These are phyloP conservation scores for Dioctria rufipes DNA, from an alignment of 2,888 invertebrate genomes.

Conservation along the genomic window DNA sequence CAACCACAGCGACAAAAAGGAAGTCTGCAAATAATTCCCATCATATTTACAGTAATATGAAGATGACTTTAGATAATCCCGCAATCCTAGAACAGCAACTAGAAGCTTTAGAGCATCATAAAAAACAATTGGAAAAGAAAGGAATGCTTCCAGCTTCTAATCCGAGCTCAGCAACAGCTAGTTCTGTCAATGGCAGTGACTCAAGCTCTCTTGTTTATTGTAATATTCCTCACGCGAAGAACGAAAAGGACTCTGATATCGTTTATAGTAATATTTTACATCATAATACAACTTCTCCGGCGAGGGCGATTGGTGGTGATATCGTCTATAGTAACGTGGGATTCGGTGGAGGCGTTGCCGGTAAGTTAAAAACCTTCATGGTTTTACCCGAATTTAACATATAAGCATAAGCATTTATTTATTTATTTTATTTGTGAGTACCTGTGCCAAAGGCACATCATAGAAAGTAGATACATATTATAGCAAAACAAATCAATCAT, in stretches of 20 bases:
- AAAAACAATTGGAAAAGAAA: slow-evolving; percentile 70
- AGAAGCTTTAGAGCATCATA: slow-evolving; percentile 70
- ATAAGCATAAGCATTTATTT: no score
- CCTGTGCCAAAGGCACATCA: no score
- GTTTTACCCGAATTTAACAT: no score
- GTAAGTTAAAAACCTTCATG: background rate
- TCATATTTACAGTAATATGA: slow-evolving; percentile 61
- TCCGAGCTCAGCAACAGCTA: background rate
- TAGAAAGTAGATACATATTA: no score
- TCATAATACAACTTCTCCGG: slow-evolving; percentile 64
- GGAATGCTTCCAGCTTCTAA: slow-evolving; percentile 62
- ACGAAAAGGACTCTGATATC: slow-evolving; percentile 65
- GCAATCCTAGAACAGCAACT: slow-evolving; percentile 69
- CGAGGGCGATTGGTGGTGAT: background rate
- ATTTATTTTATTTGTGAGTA: no score
- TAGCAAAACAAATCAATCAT: no score
- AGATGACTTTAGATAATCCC: slow-evolving; percentile 69
- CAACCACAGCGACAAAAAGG: background rate
- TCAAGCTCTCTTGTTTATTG: slow-evolving; percentile 65
- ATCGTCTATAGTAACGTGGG: slow-evolving; percentile 76
- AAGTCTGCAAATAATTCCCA: slow-evolving; percentile 47
- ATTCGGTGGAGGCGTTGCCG: slow-evolving; percentile 21
- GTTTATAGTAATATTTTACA: slow-evolving; percentile 74
- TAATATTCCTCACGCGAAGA: slow-evolving; percentile 62
- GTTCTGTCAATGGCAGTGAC: background rate